Evolutionary conservation across 2,888 invertebrate genomes (phyloP).

Genomic region (Papilio gigon): DNA sequence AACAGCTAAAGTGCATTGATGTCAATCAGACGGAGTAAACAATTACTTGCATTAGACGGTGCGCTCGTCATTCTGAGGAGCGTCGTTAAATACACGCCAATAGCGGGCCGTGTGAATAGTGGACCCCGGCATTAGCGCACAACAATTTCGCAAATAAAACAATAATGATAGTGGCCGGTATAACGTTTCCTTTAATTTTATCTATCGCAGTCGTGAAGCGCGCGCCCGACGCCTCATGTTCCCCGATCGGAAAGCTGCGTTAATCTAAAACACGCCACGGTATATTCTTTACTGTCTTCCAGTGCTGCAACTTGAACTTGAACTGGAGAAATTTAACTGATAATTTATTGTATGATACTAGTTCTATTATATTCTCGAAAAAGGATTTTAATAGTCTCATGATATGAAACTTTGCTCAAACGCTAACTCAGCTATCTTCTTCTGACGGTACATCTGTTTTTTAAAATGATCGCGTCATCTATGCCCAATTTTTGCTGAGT

Average conservation of each 20-base stretch:
- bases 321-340: background rate
- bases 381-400: too few relatives aligned
- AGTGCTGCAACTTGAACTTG: slow-evolving; percentile 4
- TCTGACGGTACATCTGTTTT: too few relatives aligned
- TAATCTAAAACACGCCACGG: slow-evolving; percentile 29
- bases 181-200: slow-evolving; percentile 67
- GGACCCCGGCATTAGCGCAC: slow-evolving; percentile 61
- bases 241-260: slow-evolving; percentile 35
- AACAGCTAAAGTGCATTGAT: slow-evolving; percentile 40
- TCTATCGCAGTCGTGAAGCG: slow-evolving; percentile 53
- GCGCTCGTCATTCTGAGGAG: slow-evolving; percentile 69
- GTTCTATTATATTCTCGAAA: too few relatives aligned
- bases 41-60: slow-evolving; percentile 62
- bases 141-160: slow-evolving; percentile 74
- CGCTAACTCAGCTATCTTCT: too few relatives aligned
- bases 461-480: too few relatives aligned
- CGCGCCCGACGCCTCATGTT: slow-evolving; percentile 40
- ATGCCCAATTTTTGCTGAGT: too few relatives aligned
- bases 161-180: slow-evolving; percentile 68
- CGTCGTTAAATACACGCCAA: slow-evolving; percentile 66
- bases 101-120: slow-evolving; percentile 65
- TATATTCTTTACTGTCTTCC: slow-evolving; percentile 25
- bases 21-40: slow-evolving; percentile 57
- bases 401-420: too few relatives aligned
- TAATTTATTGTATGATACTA: background rate